Evolutionary conservation across 2,797 vertebrate genomes (phyloP).

Genomic region (Zenarchopterus dispar): DNA sequence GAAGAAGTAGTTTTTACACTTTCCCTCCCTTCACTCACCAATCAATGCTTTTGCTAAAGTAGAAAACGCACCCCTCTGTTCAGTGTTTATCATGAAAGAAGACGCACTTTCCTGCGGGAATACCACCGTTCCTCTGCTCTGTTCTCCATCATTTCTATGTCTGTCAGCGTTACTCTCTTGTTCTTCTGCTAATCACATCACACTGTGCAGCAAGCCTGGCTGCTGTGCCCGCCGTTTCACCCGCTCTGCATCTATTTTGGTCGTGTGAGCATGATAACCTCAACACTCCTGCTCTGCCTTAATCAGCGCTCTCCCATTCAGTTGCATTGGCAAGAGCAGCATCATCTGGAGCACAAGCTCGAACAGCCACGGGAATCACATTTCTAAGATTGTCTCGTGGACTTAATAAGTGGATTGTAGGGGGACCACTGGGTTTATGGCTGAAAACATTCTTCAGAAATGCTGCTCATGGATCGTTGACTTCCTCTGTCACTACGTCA

Average conservation of each 20-base stretch:
- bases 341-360: conserved; percentile 52
- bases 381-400: conserved; percentile 28
- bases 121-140: conserved; percentile 25
- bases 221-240: conserved; percentile 72
- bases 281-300: conserved; percentile 78
- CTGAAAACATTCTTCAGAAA: conserved; percentile 14
- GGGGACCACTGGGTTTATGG: neutral
- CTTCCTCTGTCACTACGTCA: neutral
- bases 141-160: conserved; percentile 50
- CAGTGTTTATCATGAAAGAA: conserved; percentile 22
- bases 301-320: conserved; percentile 75
- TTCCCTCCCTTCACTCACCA: conserved; percentile 17
- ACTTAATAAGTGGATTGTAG: conserved; percentile 13
- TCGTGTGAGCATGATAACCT: conserved; percentile 83
- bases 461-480: neutral
- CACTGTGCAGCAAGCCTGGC: conserved; percentile 52
- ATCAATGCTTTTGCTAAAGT: conserved; percentile 14
- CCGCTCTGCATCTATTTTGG: conserved; percentile 82
- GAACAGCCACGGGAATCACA: conserved; percentile 22
- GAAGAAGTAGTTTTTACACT: neutral
- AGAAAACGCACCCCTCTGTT: neutral
- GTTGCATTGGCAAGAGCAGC: conserved; percentile 55
- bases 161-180: conserved; percentile 59
- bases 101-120: conserved; percentile 21
- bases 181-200: conserved; percentile 59